Base-by-base conservation (phyloP, 2,888 invertebrate genomes). In the Dysmachus trigonus region DNA sequence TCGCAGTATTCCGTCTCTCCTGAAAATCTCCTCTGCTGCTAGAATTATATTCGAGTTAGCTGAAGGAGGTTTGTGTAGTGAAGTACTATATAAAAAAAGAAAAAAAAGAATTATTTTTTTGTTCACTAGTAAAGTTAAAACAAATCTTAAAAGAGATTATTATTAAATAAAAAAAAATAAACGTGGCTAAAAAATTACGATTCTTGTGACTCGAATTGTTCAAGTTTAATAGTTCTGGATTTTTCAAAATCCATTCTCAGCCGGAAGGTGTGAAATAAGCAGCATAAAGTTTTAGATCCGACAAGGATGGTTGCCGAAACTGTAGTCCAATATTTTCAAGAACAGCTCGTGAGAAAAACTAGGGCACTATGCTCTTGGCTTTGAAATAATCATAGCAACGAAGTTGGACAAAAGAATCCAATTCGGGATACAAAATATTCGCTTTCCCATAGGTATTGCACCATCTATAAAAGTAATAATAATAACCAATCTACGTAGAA, bases 1-100 rank as follows among this genome's bases (percentile, higher is more conserved):
- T 86, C 86, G 86, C 87, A 86, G 86, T 86, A 77, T 82, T 77
- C 71, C 83, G 85, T 85, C 81, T 85, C 73, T 79, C 74, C 81
- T 71, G 82, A 72, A 79, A 79, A 86, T 82, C 82, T 82, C 47
- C 76, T 72, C 86, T 74, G 51, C 79, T 83, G 53, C 51, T 83
- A 53, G 38, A 84, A 84, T 47, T 84, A 18, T 91, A 91, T 91
- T 90, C 90, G 91, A 91, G 91, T 90, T 90, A 90, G 91, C 90
- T 91, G 90, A 90, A 90, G 90, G 91, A 92, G 92, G 92, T 92
- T 90, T 90, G 90, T 90, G 89, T 89, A 89, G 89, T 90, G 71
- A 86, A 30, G 41, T 33, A 88, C 86, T 88, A 88, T 13, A 77
- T 77, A 87, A 53, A 74, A 74, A 41, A 41, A 41, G n/a, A n/a